phyloP scores from a whole-genome alignment of 2,113 vertebrate genomes.

The Okapia johnstoni region DNA sequence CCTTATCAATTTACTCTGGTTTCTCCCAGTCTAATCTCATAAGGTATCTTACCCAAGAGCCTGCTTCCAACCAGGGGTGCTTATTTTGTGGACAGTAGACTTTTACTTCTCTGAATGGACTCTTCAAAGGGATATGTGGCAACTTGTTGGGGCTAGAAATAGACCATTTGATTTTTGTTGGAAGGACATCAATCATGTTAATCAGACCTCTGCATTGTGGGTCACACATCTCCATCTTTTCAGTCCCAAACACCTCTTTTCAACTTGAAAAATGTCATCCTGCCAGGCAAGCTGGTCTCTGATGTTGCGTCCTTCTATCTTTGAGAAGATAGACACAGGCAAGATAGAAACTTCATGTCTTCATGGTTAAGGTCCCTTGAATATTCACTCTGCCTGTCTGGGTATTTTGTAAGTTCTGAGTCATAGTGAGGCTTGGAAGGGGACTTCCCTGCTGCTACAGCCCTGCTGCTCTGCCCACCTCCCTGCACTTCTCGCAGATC shows the following conservation, averaged over 20 bases:
- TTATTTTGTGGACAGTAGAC: neutral
- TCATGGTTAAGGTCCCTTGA: neutral
- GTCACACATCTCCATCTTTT: neutral
- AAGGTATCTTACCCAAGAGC: neutral
- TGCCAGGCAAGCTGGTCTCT: neutral
- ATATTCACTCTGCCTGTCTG: neutral
- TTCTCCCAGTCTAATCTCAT: neutral
- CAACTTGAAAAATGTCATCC: neutral
- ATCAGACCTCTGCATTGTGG: neutral
- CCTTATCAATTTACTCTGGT: neutral
- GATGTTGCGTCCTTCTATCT: neutral
- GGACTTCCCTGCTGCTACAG: neutral
- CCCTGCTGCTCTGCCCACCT: neutral
- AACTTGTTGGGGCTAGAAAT: neutral
- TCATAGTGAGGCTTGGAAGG: neutral
- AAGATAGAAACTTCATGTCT: neutral
- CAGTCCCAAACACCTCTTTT: neutral
- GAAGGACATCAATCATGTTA: neutral
- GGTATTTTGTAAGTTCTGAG: neutral
- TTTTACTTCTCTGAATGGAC: neutral
- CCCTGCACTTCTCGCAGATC: neutral
- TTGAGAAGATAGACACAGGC: neutral
- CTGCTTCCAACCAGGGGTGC: neutral
- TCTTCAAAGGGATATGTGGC: neutral
- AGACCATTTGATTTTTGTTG: slow-evolving; percentile 10